These are phyloP conservation scores for Alethe diademata DNA, from an alignment of 2,113 vertebrate genomes.

Conservation along the genomic window DNA sequence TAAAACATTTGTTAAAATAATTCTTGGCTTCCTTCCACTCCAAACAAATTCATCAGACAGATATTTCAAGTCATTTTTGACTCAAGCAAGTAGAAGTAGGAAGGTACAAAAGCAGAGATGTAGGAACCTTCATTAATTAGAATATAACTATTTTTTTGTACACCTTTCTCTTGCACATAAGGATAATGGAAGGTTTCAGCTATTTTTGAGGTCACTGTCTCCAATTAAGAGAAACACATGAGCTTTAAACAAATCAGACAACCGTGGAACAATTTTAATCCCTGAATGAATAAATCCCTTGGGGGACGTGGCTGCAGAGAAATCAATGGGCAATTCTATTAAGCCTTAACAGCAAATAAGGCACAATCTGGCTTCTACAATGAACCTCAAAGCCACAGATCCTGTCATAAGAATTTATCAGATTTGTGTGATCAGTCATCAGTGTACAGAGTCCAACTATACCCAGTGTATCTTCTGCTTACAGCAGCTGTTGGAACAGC, in stretches of 20 bases:
- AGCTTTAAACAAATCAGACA: slow-evolving; percentile 41
- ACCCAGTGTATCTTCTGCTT: not conserved
- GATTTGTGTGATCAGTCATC: not conserved
- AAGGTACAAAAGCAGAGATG: not conserved
- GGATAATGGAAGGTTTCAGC: not conserved
- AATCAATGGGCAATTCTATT: slow-evolving; percentile 43
- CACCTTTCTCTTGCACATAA: not conserved
- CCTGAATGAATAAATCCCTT: slow-evolving; percentile 32
- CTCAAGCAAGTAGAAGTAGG: not conserved
- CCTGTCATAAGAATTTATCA: slow-evolving; percentile 51
- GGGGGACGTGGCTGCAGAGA: not conserved
- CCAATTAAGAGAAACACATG: slow-evolving; percentile 23
- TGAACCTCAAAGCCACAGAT: slow-evolving; percentile 42
- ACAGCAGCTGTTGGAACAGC: slow-evolving; percentile 1
- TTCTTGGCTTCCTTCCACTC: slow-evolving; percentile 72
- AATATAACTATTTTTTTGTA: not conserved
- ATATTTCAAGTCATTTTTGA: slow-evolving; percentile 54
- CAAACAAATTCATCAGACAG: slow-evolving; percentile 53
- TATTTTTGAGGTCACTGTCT: slow-evolving; percentile 28
- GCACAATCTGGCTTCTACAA: slow-evolving; percentile 48
- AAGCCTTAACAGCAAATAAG: slow-evolving; percentile 48
- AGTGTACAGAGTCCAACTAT: not conserved
- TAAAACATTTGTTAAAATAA: slow-evolving; percentile 68
- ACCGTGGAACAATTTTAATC: slow-evolving; percentile 57
- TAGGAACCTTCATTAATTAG: not conserved